phyloP scores from a whole-genome alignment of 2,113 vertebrate species.

The Porphyrio hochstetteri region DNA sequence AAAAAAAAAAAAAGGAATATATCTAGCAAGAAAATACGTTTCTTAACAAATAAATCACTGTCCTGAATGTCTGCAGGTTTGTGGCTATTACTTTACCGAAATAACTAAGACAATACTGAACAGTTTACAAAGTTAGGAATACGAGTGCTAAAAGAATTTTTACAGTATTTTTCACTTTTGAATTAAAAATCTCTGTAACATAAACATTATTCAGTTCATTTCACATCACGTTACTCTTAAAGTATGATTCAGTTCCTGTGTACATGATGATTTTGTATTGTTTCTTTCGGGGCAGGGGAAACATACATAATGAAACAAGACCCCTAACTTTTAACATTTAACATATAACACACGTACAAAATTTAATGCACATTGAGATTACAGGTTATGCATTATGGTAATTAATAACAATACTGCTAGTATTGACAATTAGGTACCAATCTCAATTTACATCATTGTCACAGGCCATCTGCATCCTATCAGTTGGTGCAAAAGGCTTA shows the following conservation, averaged over 20 bases:
- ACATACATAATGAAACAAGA: background rate
- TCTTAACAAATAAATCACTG: background rate
- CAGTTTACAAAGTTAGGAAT: background rate
- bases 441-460: background rate
- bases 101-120: background rate
- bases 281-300: background rate
- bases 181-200: background rate
- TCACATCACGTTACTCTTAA: background rate
- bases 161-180: background rate
- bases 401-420: background rate
- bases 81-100: background rate
- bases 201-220: background rate
- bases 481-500: background rate
- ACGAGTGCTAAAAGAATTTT: background rate
- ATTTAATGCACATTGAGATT: background rate
- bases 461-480: background rate
- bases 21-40: background rate
- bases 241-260: background rate
- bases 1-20: background rate
- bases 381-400: background rate
- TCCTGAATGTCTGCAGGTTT: background rate
- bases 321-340: background rate
- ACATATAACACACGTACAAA: background rate
- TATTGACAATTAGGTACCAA: background rate
- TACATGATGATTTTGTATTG: background rate